These are phyloP conservation scores for Drosophila lini DNA, from an alignment of 1,140 invertebrate species.

Conservation along the genomic window DNA sequence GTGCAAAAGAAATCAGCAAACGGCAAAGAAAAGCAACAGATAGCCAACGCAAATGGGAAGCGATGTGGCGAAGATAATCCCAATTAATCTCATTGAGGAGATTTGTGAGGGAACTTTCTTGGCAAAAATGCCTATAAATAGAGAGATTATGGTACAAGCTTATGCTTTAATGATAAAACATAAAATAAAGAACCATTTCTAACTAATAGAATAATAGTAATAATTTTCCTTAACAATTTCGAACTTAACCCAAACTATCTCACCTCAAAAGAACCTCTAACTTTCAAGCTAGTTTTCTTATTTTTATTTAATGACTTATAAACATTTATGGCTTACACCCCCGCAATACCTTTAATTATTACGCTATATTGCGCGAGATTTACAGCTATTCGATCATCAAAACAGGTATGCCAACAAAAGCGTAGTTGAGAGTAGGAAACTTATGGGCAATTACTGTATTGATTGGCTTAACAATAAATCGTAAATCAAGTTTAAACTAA, in stretches of 20 bases:
- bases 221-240: no score
- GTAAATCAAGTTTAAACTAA: constrained; percentile 28
- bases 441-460: constrained; percentile 33
- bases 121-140: neutral
- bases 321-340: constrained; percentile 15
- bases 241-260: neutral
- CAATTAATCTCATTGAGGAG: constrained; percentile 28
- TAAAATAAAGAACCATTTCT: neutral
- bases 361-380: constrained; percentile 3
- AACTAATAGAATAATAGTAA: no score
- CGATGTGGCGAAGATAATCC: constrained; percentile 39
- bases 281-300: neutral
- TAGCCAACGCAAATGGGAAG: constrained; percentile 26
- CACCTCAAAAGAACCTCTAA: neutral
- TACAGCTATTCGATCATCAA: constrained; percentile 15
- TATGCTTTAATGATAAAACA: neutral
- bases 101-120: constrained; percentile 12
- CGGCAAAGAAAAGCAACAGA: constrained; percentile 12
- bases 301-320: neutral
- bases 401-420: constrained; percentile 15
- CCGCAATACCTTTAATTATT: constrained; percentile 7
- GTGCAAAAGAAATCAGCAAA: constrained; percentile 38
- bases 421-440: constrained; percentile 15
- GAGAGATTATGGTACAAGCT: neutral
- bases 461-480: constrained; percentile 44